Evolutionary conservation across 2,113 vertebrate species (phyloP).

Genomic region (Lipotes vexillifer): DNA sequence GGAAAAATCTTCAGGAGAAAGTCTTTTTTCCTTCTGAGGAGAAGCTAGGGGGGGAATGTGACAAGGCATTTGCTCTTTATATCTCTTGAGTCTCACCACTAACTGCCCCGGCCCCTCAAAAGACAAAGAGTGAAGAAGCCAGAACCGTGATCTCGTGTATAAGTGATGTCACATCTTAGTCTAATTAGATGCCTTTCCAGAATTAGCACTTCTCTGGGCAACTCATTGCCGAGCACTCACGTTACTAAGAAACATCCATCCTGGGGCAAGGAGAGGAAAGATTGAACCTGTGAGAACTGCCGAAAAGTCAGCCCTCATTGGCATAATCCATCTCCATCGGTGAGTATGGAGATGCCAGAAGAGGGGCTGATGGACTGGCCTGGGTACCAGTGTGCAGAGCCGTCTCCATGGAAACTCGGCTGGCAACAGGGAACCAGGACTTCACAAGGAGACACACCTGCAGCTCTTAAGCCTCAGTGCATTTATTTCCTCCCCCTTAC

Average conservation of each 20-base stretch:
- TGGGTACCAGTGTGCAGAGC: background rate
- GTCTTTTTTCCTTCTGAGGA: conserved; percentile 33
- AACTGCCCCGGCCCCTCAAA: background rate
- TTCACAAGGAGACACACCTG: background rate
- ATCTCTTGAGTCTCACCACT: background rate
- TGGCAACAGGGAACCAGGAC: background rate
- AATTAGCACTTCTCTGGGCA: conserved; percentile 47
- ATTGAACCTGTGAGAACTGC: background rate
- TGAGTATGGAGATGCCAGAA: background rate
- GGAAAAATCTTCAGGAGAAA: background rate
- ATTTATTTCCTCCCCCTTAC: background rate
- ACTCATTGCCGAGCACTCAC: background rate
- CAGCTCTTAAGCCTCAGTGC: background rate
- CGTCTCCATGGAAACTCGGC: conserved; percentile 58
- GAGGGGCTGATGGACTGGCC: background rate
- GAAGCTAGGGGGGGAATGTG: conserved; percentile 37
- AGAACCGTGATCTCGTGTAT: background rate
- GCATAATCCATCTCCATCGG: background rate
- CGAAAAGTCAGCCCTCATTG: background rate
- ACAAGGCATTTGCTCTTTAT: conserved; percentile 46
- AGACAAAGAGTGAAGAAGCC: background rate
- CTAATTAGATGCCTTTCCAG: conserved; percentile 50
- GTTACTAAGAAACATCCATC: background rate
- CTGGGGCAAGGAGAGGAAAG: background rate
- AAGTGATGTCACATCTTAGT: conserved; percentile 30